Evolutionary conservation across 2,888 invertebrate species (phyloP).

Genomic region (Erannis defoliaria): DNA sequence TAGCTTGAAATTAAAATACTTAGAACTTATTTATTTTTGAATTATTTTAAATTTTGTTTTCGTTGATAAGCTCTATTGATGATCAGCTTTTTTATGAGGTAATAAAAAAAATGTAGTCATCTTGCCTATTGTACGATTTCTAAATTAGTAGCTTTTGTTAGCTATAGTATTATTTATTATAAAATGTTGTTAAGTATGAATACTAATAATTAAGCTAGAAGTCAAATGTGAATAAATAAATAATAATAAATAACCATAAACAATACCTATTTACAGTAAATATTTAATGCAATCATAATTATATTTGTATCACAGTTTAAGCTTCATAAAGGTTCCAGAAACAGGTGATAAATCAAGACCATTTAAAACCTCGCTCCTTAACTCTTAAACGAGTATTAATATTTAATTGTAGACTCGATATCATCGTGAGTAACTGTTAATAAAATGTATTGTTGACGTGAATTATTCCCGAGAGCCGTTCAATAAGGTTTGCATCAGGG

Average conservation of each 20-base stretch:
- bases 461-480: slow-evolving; percentile 79
- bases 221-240: too few species aligned
- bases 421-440: slow-evolving; percentile 85
- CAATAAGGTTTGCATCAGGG: slow-evolving; percentile 60
- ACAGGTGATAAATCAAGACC: slow-evolving; percentile 44
- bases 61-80: too few species aligned
- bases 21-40: too few species aligned
- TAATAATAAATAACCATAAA: not conserved
- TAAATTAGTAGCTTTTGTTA: too few species aligned
- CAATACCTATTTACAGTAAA: not conserved
- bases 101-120: too few species aligned
- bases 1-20: too few species aligned
- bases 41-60: too few species aligned
- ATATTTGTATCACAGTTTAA: slow-evolving; percentile 3
- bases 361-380: slow-evolving; percentile 15
- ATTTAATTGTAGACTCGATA: slow-evolving; percentile 85
- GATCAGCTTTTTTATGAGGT: too few species aligned
- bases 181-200: too few species aligned
- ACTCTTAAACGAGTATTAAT: slow-evolving; percentile 65
- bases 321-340: slow-evolving; percentile 23
- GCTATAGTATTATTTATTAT: too few species aligned
- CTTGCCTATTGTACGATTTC: too few species aligned
- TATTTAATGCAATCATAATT: not conserved
- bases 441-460: slow-evolving; percentile 85
- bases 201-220: too few species aligned